Conservation (phyloP, 64 coral and sea anemone genomes). For the Acropora yongei region DNA sequence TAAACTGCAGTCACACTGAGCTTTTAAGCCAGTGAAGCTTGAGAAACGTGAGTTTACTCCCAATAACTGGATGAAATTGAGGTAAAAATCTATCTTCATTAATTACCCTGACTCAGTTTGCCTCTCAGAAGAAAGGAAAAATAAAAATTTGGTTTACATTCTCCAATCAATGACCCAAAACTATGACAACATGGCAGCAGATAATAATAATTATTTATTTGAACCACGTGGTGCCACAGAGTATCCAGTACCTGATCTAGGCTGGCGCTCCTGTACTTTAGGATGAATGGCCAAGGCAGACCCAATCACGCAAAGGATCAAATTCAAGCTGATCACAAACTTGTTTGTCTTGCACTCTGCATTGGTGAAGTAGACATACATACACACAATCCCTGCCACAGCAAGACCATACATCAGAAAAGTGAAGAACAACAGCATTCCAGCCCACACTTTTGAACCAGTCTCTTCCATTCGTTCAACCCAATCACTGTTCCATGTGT, state of each 20-base stretch:
- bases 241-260: constrained; percentile 70
- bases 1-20: too few species aligned
- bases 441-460: constrained; percentile 90
- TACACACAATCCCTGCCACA: constrained; percentile 79
- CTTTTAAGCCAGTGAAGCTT: too few species aligned
- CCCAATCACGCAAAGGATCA: constrained; percentile 82
- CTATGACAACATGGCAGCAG: too few species aligned
- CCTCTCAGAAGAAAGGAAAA: too few species aligned
- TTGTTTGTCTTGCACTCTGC: constrained; percentile 83
- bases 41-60: too few species aligned
- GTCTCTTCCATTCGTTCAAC: constrained; percentile 88
- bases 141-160: too few species aligned
- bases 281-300: constrained; percentile 87
- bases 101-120: too few species aligned
- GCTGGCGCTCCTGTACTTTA: constrained; percentile 79
- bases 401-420: constrained; percentile 87
- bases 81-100: too few species aligned
- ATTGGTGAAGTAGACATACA: constrained; percentile 85
- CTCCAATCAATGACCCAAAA: too few species aligned
- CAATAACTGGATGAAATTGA: too few species aligned
- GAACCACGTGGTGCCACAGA: too few species aligned
- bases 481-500: constrained; percentile 92
- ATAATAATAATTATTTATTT: too few species aligned
- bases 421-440: constrained; percentile 70
- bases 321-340: constrained; percentile 94